Base-by-base conservation (phyloP, 2,797 vertebrate species). In the Selene dorsalis region DNA sequence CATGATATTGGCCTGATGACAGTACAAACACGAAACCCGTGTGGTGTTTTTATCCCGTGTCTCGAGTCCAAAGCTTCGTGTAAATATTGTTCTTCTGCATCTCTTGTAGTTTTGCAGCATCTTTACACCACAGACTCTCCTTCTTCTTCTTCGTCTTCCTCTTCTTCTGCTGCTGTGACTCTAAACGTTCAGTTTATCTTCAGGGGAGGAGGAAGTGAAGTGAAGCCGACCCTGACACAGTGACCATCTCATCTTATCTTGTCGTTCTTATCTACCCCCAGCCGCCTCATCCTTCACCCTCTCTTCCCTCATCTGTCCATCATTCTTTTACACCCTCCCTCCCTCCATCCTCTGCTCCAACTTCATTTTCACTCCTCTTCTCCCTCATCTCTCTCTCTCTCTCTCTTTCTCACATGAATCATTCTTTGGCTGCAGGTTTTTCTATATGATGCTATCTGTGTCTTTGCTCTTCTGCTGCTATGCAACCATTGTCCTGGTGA, bases 401-500 rank as follows among this genome's bases (percentile, higher is more conserved):
- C 7, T 32, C 2, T 32, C 30, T 32, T n/a, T n/a, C 30, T 32
- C 30, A 32, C 30, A 32, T 32, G 30, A 32, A 32, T 5, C 30
- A 32, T 6, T 32, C 30, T 6, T 6, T n/a, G 14, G 26, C 47
- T 22, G 41, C 41, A 66, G 16, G 28, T 68, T 39, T 39, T 79
- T 70, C 69, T 48, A 24, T 66, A 59, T 22, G 53, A 77, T 63
- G 41, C 62, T 35, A 16, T 69, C 14, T 61, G 0, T 30, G n/a
- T 58, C 43, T 17, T 22, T 0, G 6, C 55, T 75, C 22, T 3
- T 55, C 69, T 68, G 83, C 81, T 79, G 77, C 81, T 75, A 69
- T 69, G 82, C 85, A 78, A 75, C 71, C 22, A 18, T 75, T n/a
- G 52, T 48, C 47, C 45, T 50, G 6, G 56, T 16, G 26, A 82